A percentile compares a stretch with the other conserved stretches of the same genome.
phyloP scores from a whole-genome alignment of 2,113 vertebrate genomes.

The Camarhynchus parvulus region DNA sequence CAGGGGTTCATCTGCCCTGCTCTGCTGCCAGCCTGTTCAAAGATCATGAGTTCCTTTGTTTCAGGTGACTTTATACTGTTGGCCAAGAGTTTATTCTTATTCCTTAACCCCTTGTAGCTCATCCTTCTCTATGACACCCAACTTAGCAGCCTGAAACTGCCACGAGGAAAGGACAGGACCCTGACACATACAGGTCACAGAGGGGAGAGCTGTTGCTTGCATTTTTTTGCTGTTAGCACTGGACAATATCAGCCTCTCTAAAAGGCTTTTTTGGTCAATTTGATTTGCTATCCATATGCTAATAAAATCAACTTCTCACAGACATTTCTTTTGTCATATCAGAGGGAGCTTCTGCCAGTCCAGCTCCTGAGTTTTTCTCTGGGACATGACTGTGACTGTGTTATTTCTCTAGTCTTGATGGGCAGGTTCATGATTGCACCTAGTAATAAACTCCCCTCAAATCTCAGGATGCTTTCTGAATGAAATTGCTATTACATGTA shows the following conservation, averaged over 20 bases:
- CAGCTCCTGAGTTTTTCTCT: neutral
- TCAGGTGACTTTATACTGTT: neutral
- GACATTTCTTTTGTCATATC: neutral
- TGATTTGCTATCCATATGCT: neutral
- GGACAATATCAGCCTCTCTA: fast-evolving
- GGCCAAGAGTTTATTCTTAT: neutral
- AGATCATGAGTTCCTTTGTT: neutral
- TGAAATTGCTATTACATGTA: neutral
- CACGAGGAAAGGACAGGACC: neutral
- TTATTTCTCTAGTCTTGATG: neutral
- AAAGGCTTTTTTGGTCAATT: neutral
- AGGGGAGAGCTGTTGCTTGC: neutral
- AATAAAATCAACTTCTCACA: neutral
- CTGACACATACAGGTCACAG: neutral
- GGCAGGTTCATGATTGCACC: neutral
- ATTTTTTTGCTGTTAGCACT: neutral
- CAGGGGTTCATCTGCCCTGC: neutral
- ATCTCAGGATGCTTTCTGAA: neutral
- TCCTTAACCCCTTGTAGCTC: neutral
- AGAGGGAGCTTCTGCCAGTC: neutral
- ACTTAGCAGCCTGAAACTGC: neutral
- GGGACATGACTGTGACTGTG: fast-evolving
- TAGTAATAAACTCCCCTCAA: neutral
- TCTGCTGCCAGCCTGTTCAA: neutral
- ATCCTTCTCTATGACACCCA: neutral